Evolutionary conservation across 2,888 invertebrate genomes (phyloP).

Genomic region (Phortica magna): DNA sequence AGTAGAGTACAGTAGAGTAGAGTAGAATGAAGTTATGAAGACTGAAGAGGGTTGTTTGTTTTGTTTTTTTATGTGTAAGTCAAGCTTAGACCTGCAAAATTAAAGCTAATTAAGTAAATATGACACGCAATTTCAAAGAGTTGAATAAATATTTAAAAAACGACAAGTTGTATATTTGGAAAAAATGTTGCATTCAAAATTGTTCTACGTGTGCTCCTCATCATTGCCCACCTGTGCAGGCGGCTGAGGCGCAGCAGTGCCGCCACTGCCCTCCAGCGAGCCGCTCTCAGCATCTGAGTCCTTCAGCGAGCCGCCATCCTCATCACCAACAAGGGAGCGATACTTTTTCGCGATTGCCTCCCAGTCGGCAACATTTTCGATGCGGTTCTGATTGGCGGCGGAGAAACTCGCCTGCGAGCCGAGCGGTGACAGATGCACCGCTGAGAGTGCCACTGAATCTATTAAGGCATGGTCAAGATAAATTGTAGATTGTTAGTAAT

Average conservation of each 20-base stretch:
- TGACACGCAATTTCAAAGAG: neutral
- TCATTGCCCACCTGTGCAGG: conserved; percentile 76
- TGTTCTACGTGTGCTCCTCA: conserved; percentile 38
- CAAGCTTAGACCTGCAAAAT: conserved; percentile 68
- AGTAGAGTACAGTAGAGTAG: conserved; percentile 48
- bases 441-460: conserved; percentile 88
- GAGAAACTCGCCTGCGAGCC: conserved; percentile 91
- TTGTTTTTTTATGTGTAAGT: conserved; percentile 46
- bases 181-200: neutral
- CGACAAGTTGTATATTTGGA: neutral
- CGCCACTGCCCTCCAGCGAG: conserved; percentile 68
- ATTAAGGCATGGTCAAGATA: conserved; percentile 38
- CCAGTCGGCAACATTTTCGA: conserved; percentile 95
- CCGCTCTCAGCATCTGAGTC: conserved; percentile 77
- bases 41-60: conserved; percentile 44
- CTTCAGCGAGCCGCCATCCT: conserved; percentile 78
- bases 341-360: conserved; percentile 93
- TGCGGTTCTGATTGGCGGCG: conserved; percentile 84
- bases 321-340: conserved; percentile 85
- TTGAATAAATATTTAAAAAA: conserved; percentile 28
- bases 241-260: conserved; percentile 58
- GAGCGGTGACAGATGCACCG: conserved; percentile 89
- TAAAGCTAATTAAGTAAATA: conserved; percentile 60
- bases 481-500: neutral
- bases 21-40: conserved; percentile 42